phyloP scores from a whole-genome alignment of 2,797 vertebrate species.

The Sebastes alutus region DNA sequence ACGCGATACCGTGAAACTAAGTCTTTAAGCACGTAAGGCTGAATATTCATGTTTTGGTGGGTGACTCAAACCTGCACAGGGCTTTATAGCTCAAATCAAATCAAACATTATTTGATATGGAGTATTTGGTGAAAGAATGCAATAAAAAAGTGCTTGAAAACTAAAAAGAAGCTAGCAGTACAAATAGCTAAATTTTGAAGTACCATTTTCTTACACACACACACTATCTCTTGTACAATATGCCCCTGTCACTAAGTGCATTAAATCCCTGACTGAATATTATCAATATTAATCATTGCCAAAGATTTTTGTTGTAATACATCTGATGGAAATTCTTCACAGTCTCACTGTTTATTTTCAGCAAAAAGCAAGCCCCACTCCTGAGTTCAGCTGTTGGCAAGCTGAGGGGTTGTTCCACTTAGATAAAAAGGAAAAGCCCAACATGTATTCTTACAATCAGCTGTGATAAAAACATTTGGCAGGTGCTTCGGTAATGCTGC shows the following conservation, averaged over 20 bases:
- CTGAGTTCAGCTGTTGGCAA: conserved; percentile 36
- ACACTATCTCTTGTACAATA: neutral
- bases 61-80: neutral
- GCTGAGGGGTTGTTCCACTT: conserved; percentile 38
- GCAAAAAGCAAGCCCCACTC: conserved; percentile 8
- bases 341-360: conserved; percentile 20
- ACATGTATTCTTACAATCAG: conserved; percentile 47
- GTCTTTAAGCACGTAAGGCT: conserved; percentile 3
- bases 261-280: neutral
- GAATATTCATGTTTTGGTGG: conserved; percentile 8
- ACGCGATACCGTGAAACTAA: conserved; percentile 1
- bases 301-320: neutral
- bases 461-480: conserved; percentile 56
- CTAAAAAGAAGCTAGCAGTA: neutral
- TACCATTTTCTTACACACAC: neutral
- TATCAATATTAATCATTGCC: neutral
- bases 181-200: neutral
- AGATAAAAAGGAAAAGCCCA: conserved; percentile 49
- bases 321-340: conserved; percentile 11
- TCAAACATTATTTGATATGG: neutral
- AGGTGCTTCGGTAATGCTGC: conserved; percentile 25
- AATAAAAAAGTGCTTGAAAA: neutral
- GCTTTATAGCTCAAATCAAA: neutral
- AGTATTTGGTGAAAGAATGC: neutral
- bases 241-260: neutral